Evolutionary conservation across 2,113 vertebrate genomes (phyloP), one percentile per base, ranked within the genome.

Genomic region (Actenoides hombroni): DNA sequence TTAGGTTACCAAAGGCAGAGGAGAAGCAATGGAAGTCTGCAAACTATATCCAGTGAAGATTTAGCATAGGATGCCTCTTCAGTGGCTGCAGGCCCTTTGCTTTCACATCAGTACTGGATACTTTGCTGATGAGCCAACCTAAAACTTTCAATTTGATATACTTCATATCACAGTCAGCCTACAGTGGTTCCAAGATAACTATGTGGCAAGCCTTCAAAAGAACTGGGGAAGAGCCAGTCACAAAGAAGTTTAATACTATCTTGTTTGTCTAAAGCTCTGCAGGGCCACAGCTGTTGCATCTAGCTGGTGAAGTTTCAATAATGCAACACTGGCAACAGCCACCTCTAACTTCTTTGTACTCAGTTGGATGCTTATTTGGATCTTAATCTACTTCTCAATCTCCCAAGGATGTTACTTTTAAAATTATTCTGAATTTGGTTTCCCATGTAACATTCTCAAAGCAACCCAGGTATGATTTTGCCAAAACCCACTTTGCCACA

Each of bases 401-500:
- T 87, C 82, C 64, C 65, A 39, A 56, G 42, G 25, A 68, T 44
- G 80, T 92, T 48, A 26, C 53, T 88, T 90, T 26, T n/a, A 65
- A 49, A 25, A 70, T 67, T 61, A 49, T 17, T 54, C 61, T 65
- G 59, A 80, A 74, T 56, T 86, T 71, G 73, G 40, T n/a, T 85
- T 79, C 20, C 28, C 29, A 24, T 21, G 69, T 49, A 46, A 57
- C 19, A 33, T 74, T 69, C 37, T n/a, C n/a, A 69, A 82, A 63
- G 28, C 31, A 90, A 70, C 29, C 28, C 1, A 4, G 49, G 9
- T 31, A 19, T 19, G 48, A 49, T 69, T 90, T 93, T 83, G 28
- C 31, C 78, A 17, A 7, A 83, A 40, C 14, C 37, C 37, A 8
- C 28, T 90, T 84, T 40, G 65, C 26, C 26, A 9, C 0, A 0